Evolutionary conservation across 2,113 vertebrate genomes (phyloP).

Genomic region (Monopterus albus): DNA sequence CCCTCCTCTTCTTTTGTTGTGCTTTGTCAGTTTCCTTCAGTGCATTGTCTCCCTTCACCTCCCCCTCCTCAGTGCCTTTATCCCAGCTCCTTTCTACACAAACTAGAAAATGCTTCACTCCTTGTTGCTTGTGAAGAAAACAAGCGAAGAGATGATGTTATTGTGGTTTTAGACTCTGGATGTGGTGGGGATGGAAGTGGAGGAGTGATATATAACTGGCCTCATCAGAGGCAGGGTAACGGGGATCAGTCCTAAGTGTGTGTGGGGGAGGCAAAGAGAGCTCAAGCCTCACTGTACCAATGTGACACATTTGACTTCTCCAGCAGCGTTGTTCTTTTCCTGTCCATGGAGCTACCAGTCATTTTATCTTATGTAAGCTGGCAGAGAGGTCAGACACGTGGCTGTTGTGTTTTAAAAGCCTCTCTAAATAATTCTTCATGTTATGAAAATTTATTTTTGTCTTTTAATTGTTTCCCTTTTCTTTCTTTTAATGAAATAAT

Average conservation of each 20-base stretch:
- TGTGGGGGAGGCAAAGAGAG: conserved; percentile 33
- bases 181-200: conserved; percentile 23
- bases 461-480: background rate
- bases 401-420: background rate
- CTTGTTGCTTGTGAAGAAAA: conserved; percentile 14
- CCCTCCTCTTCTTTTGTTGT: conserved; percentile 53
- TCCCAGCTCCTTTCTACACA: background rate
- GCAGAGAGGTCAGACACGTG: background rate
- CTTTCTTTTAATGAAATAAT: conserved; percentile 31
- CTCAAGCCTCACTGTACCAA: conserved; percentile 8
- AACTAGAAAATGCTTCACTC: background rate
- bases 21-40: conserved; percentile 37
- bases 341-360: background rate
- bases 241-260: conserved; percentile 50
- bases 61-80: conserved; percentile 6
- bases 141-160: conserved; percentile 10
- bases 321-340: conserved; percentile 14
- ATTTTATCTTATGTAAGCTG: conserved; percentile 13
- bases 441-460: conserved; percentile 6
- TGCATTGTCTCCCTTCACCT: conserved; percentile 28
- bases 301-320: conserved; percentile 41
- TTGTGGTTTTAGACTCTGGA: conserved; percentile 21
- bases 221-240: conserved; percentile 54
- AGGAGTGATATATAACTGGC: conserved; percentile 71
- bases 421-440: no score